Base-by-base conservation (phyloP, 2,888 invertebrate genomes). In the Iphiclides podalirius region DNA sequence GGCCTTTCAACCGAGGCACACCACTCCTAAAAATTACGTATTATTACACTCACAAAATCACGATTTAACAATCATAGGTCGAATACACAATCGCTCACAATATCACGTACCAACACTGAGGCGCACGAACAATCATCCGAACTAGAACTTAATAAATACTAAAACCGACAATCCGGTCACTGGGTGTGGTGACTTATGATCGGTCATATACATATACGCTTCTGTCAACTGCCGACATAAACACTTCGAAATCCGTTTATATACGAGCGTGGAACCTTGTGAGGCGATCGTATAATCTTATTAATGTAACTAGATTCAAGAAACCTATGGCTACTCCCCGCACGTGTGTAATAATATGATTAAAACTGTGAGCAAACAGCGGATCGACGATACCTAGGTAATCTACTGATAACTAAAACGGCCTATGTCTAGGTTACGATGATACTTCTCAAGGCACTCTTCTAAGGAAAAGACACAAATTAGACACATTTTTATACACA, bases 261-360 rank as follows among this genome's bases (percentile, higher is more conserved):
- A 91, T 90, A 90, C 88, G 88, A 89, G 81, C 83, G 85, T 77
- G 74, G 81, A 87, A 82, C 87, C 86, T 87, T 84, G 88, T 82
- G 79, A 85, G 90, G 85, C 89, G 87, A 87, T 89, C 89, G 83
- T 86, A 85, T 91, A 93, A 93, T 93, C 93, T 90, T 90, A 91
- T 93, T 93, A 93, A 90, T 89, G 90, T 93, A 93, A 93, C 92
- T 91, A 92, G 93, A 93, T 93, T 93, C 91, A 88, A 90, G 93
- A 93, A 93, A 93, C 92, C 92, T 90, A 90, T 90, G 88, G 84
- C 88, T 88, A 86, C 81, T 86, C 76, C 77, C 84, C 85, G 90
- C 91, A 91, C 91, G 90, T 91, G 91, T 90, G 87, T 89, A 90
- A 87, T 91, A 91, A 91, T 90, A 90, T 90, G 91, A 92, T 91